Evolutionary conservation across 2,113 vertebrate genomes (phyloP).

Genomic region (Ctenodactylus gundi): DNA sequence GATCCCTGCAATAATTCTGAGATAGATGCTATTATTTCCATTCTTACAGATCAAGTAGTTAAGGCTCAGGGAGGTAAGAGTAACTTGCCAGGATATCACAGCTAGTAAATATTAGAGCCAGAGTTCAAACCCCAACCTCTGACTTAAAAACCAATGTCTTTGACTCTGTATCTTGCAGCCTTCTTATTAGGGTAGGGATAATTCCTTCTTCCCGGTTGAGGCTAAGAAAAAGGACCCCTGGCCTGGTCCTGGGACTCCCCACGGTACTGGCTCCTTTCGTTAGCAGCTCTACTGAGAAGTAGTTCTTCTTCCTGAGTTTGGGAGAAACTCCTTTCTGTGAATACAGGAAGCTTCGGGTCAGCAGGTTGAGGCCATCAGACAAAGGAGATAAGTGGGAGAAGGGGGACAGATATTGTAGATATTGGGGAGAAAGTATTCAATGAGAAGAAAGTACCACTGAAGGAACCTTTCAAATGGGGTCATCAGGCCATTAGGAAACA

Average conservation of each 20-base stretch:
- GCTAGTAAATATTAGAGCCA: neutral
- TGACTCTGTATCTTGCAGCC: neutral
- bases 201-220: neutral
- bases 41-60: neutral
- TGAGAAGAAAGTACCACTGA: neutral
- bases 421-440: constrained; percentile 31
- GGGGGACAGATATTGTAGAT: neutral
- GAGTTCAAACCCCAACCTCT: neutral
- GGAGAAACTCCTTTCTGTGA: neutral
- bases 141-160: neutral
- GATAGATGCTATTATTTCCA: neutral
- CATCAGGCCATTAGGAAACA: neutral
- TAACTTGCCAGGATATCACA: neutral
- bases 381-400: neutral
- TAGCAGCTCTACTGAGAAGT: neutral
- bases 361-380: neutral
- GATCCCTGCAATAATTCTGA: neutral
- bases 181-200: neutral
- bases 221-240: neutral
- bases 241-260: neutral
- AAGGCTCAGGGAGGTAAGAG: neutral
- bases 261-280: neutral
- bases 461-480: neutral
- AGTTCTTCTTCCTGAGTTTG: neutral
- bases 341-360: neutral